phyloP scores from a whole-genome alignment of 2,113 vertebrate species.

The Ia io region DNA sequence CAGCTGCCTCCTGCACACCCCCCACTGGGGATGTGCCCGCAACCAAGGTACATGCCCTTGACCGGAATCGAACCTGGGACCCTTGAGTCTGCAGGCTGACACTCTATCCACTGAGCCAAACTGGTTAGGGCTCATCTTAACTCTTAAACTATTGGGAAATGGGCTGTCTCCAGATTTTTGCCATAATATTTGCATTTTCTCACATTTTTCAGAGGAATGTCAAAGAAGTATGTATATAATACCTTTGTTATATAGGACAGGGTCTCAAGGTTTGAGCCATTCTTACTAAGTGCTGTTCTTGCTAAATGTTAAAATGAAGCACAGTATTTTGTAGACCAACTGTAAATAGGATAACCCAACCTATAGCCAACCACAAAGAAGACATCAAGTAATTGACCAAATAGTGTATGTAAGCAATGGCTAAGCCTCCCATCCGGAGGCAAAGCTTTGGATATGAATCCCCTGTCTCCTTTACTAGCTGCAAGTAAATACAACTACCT shows the following conservation, averaged over 20 bases:
- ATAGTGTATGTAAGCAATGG: neutral
- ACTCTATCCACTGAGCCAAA: too few species aligned
- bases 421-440: neutral
- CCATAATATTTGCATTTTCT: conserved; percentile 28
- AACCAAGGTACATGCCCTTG: too few species aligned
- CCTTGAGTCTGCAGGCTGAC: too few species aligned
- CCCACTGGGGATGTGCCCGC: too few species aligned
- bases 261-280: neutral
- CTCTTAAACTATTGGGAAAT: conserved; percentile 12
- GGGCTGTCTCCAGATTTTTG: neutral
- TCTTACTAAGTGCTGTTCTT: neutral
- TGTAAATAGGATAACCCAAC: neutral
- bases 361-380: neutral
- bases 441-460: neutral
- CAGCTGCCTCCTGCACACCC: too few species aligned
- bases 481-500: neutral
- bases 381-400: neutral
- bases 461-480: neutral
- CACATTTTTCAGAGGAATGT: conserved; percentile 2
- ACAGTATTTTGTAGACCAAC: neutral
- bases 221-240: neutral
- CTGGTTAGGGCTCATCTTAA: neutral
- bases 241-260: neutral
- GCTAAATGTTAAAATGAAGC: neutral
- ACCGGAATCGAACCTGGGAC: too few species aligned